phyloP scores from a whole-genome alignment of 2,797 vertebrate species.

The Rhynchonycteris naso region DNA sequence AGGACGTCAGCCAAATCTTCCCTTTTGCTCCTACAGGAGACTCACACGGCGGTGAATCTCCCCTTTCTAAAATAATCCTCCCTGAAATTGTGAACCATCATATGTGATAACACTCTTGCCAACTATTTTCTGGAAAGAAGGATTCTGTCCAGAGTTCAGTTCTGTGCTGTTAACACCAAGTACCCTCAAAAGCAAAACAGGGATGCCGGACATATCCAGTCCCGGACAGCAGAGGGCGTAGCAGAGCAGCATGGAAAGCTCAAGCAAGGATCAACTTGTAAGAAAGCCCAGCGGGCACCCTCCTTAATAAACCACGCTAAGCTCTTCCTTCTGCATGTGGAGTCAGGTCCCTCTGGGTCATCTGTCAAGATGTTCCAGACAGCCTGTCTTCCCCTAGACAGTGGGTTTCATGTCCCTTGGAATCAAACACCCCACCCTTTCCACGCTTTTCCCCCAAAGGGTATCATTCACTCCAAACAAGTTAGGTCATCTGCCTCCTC shows the following conservation, averaged over 20 bases:
- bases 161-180: background rate
- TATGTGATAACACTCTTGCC: background rate
- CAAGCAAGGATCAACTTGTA: rapidly evolving
- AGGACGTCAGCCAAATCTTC: background rate
- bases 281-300: background rate
- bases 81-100: background rate
- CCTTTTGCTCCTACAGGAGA: background rate
- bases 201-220: rapidly evolving
- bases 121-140: constrained; percentile 20
- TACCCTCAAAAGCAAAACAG: background rate
- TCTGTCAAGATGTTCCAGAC: background rate
- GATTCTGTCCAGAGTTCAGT: background rate
- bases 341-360: background rate
- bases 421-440: background rate
- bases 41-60: background rate
- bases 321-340: background rate
- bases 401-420: background rate
- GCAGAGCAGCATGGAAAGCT: background rate
- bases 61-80: background rate
- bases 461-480: background rate
- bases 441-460: background rate
- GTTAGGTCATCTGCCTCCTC: background rate
- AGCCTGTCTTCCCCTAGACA: background rate
- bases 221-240: constrained; percentile 31
- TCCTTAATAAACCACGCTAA: background rate